Conservation (phyloP, 2,113 vertebrate genomes). For the Mustela nigripes region DNA sequence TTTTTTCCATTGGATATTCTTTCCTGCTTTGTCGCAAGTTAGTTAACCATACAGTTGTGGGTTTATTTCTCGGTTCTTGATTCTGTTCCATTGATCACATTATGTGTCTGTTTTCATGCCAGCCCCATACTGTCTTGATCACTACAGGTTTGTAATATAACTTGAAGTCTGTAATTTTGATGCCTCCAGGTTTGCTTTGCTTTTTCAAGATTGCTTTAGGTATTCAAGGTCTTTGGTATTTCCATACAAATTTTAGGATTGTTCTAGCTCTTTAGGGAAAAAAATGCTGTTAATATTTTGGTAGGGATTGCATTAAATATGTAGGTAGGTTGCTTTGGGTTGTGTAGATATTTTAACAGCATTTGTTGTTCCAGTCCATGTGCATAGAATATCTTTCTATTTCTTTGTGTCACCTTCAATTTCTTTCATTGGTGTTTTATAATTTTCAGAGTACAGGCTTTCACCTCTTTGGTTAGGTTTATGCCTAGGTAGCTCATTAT, state of each 20-base stretch:
- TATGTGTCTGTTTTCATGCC: not conserved
- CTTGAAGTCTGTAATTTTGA: not conserved
- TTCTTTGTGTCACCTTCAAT: not conserved
- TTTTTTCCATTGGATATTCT: not conserved
- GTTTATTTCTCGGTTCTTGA: not conserved
- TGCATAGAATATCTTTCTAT: not conserved
- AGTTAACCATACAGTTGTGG: not conserved
- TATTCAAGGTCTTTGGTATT: not conserved
- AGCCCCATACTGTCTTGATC: not conserved
- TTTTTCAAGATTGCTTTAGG: not conserved
- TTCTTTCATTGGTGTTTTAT: not conserved
- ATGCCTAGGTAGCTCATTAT: not conserved
- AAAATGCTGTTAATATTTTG: not conserved
- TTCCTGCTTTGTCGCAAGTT: not conserved
- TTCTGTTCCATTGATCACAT: not conserved
- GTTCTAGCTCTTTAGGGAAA: not conserved
- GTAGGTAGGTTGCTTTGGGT: not conserved
- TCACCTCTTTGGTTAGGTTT: not conserved
- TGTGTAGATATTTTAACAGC: not conserved
- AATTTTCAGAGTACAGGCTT: not conserved
- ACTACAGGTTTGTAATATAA: not conserved
- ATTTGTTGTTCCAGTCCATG: not conserved
- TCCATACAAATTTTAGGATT: not conserved
- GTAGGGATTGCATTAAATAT: not conserved
- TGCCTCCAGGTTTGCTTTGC: not conserved